Evolutionary conservation across 1,140 invertebrate genomes (phyloP).

Genomic region (Acyrthosiphon pisum): DNA sequence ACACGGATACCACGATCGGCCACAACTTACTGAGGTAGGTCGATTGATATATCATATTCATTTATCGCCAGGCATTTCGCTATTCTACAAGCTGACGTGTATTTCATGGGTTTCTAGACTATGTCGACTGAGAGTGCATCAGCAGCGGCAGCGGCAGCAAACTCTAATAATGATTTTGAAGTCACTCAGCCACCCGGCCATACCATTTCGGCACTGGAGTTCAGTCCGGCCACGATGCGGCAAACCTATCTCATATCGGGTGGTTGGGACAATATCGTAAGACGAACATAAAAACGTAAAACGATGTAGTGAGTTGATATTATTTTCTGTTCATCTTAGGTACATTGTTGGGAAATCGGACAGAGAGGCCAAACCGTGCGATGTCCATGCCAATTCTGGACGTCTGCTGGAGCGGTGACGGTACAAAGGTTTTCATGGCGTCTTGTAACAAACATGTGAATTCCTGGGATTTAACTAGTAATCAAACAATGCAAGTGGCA

Average conservation of each 20-base stretch:
- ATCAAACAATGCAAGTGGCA: conserved; percentile 95
- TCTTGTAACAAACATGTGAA: conserved; percentile 97
- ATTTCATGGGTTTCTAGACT: neutral
- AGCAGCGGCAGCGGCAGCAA: conserved; percentile 57
- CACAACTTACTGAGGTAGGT: too few relatives aligned
- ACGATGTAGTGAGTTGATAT: too few relatives aligned
- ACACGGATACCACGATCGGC: too few relatives aligned
- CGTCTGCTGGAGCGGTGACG: conserved; percentile 97
- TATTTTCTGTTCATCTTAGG: too few relatives aligned
- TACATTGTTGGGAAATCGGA: conserved; percentile 95
- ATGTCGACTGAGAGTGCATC: conserved; percentile 33
- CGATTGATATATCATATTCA: too few relatives aligned
- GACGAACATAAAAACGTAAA: conserved; percentile 54
- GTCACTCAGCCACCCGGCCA: conserved; percentile 94
- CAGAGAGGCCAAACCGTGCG: conserved; percentile 87
- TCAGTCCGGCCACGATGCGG: conserved; percentile 85
- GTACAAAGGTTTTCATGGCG: conserved; percentile 96
- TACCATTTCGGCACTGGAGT: conserved; percentile 90
- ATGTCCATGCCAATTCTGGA: conserved; percentile 94
- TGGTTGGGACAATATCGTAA: conserved; percentile 95
- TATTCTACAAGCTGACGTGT: neutral
- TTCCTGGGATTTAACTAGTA: conserved; percentile 96
- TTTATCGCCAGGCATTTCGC: too few relatives aligned
- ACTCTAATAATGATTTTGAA: conserved; percentile 82
- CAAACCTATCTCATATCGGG: conserved; percentile 95